Conservation (phyloP, 2,113 vertebrate species). For the Oncorhynchus kisutch region DNA sequence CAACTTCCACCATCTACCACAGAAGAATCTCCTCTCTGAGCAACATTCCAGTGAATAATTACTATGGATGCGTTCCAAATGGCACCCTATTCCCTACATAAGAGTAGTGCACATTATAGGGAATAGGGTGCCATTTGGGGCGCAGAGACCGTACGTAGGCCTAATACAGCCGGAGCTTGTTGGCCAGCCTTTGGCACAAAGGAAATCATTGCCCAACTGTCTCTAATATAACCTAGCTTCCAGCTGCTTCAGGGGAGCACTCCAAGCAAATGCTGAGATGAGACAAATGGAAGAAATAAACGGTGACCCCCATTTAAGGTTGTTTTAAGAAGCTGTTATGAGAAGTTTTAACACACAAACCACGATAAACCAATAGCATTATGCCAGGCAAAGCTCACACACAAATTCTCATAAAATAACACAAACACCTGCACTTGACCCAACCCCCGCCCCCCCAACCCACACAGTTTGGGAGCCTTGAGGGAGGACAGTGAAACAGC, state of each 20-base stretch:
- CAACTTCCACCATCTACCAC: neutral
- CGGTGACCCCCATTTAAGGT: neutral
- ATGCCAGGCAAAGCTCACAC: too few species aligned
- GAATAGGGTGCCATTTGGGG: too few species aligned
- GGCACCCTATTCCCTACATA: too few species aligned
- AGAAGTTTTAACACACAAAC: neutral
- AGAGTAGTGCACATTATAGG: too few species aligned
- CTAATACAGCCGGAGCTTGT: neutral
- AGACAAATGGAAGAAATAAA: neutral
- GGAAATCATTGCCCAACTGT: neutral
- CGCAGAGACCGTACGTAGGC: neutral
- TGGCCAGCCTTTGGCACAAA: neutral
- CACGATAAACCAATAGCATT: slow-evolving; percentile 21
- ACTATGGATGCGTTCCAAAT: too few species aligned
- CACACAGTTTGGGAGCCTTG: neutral
- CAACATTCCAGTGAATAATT: too few species aligned
- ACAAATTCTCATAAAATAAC: too few species aligned
- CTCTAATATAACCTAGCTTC: slow-evolving; percentile 31
- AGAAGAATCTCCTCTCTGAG: neutral
- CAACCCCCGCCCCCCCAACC: too few species aligned
- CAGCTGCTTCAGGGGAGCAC: slow-evolving; percentile 23
- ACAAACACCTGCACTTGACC: too few species aligned
- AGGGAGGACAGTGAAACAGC: slow-evolving; percentile 35
- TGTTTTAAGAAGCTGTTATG: neutral
- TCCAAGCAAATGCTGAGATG: neutral